Percentiles rank a stretch among this genome's conserved stretches.
phyloP scores from a whole-genome alignment of 2,797 vertebrate genomes.

The Lithobates pipiens region DNA sequence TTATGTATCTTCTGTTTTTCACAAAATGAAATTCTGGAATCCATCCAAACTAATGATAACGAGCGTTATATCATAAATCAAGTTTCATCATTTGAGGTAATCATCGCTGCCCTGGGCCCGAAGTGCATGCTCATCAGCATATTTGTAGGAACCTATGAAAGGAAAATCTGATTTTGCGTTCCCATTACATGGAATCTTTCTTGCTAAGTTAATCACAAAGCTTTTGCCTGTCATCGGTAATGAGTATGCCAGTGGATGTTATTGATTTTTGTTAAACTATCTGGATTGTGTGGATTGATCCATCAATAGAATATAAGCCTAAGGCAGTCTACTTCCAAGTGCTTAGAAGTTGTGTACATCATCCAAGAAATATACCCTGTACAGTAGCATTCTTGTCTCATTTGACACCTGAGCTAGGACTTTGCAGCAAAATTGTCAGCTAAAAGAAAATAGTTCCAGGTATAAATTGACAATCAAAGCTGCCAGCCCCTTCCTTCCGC shows the following conservation, averaged over 20 bases:
- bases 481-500: too few relatives aligned
- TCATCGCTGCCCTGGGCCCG: neutral
- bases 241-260: slow-evolving; percentile 12
- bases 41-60: neutral
- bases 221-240: slow-evolving; percentile 24
- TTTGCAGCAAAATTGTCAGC: neutral
- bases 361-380: neutral
- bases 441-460: neutral
- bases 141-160: slow-evolving; percentile 32
- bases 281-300: slow-evolving; percentile 11
- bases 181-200: slow-evolving; percentile 25
- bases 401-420: neutral
- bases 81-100: neutral
- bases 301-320: neutral
- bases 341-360: neutral
- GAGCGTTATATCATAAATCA: neutral
- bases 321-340: neutral
- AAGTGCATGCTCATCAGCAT: slow-evolving; percentile 21
- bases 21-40: slow-evolving; percentile 6
- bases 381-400: neutral
- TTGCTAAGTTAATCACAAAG: slow-evolving; percentile 36
- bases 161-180: slow-evolving; percentile 33
- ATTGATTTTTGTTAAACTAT: slow-evolving; percentile 42
- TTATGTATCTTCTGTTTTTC: neutral
- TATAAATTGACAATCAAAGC: neutral